Conservation (phyloP, 2,888 invertebrate species). For the Odontothrips loti region DNA sequence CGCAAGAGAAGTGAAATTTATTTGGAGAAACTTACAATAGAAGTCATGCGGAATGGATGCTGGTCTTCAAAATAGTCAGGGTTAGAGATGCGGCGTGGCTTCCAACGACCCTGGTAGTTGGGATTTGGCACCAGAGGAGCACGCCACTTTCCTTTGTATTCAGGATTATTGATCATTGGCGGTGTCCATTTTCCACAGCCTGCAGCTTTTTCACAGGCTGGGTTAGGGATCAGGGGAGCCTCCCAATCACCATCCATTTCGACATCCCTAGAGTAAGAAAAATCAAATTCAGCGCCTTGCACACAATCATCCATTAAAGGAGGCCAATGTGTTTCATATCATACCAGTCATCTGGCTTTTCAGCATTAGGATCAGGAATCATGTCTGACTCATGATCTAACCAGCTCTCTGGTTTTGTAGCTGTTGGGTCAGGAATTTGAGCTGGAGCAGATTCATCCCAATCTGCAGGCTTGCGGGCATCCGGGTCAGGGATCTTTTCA, state of each 20-base stretch:
- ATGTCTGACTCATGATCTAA: conserved; percentile 76
- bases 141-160: conserved; percentile 90
- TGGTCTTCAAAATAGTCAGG: conserved; percentile 80
- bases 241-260: conserved; percentile 99
- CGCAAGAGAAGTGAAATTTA: not conserved
- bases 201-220: conserved; percentile 67
- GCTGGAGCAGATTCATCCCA: conserved; percentile 96
- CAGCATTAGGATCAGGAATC: conserved; percentile 78
- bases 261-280: conserved; percentile 61
- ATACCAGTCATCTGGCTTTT: conserved; percentile 84
- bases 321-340: conserved; percentile 31
- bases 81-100: conserved; percentile 72
- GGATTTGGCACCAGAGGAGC: conserved; percentile 87
- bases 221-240: conserved; percentile 87
- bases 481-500: conserved; percentile 83
- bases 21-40: conserved; percentile 67
- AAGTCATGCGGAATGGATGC: conserved; percentile 82
- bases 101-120: conserved; percentile 75
- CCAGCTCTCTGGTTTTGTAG: conserved; percentile 86
- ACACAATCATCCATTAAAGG: not conserved
- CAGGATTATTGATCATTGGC: conserved; percentile 81
- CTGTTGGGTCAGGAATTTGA: conserved; percentile 79
- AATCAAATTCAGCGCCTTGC: conserved; percentile 26
- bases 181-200: conserved; percentile 92
- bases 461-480: conserved; percentile 76